Percentiles rank a stretch among this genome's conserved stretches.
Evolutionary conservation across 2,113 vertebrate genomes (phyloP).

Genomic region (Edolisoma coerulescens): DNA sequence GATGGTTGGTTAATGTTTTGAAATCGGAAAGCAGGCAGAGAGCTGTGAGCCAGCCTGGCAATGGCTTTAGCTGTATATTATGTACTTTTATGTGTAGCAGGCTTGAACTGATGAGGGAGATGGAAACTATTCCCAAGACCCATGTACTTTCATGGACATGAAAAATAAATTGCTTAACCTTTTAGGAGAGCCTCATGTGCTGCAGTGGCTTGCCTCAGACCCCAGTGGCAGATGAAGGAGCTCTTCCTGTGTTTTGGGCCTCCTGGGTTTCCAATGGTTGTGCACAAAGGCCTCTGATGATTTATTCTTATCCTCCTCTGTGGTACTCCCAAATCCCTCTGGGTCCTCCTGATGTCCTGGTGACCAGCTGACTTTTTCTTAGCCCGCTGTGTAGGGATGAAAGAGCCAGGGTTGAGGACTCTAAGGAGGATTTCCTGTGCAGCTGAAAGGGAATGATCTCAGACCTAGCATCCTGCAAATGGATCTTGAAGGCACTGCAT

Average conservation of each 20-base stretch:
- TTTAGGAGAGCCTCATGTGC: background rate
- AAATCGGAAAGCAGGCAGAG: background rate
- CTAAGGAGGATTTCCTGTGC: background rate
- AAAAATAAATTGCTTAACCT: constrained; percentile 13
- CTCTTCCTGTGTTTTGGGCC: background rate
- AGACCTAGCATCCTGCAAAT: background rate
- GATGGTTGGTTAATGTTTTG: background rate
- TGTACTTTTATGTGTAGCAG: background rate
- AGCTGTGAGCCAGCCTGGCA: background rate
- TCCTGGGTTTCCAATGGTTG: background rate
- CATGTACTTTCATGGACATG: background rate
- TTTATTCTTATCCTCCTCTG: background rate
- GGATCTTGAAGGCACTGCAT: background rate
- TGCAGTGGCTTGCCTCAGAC: background rate
- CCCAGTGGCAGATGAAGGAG: background rate
- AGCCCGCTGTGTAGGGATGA: background rate
- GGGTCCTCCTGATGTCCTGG: background rate
- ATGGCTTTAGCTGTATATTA: background rate
- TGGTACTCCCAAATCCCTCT: background rate
- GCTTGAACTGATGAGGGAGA: background rate
- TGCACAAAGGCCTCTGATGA: background rate
- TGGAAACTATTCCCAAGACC: background rate
- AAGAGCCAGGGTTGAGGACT: background rate
- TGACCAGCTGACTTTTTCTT: background rate
- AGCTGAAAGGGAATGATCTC: background rate